These are phyloP conservation scores for Meloidogyne hapla DNA, from an alignment of 1,140 invertebrate genomes.

Conservation along the genomic window DNA sequence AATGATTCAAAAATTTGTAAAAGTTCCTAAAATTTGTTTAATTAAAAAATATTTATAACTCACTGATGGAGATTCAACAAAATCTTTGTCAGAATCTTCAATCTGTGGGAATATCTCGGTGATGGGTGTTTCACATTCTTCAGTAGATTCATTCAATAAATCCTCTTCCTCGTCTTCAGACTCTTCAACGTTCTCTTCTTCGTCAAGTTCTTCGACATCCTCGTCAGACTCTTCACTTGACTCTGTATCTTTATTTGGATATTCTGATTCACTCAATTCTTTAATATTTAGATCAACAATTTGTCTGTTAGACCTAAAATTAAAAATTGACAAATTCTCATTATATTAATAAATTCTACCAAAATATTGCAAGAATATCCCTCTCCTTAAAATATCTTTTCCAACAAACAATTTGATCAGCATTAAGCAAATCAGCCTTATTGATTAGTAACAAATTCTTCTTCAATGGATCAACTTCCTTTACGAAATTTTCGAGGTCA, in stretches of 20 bases:
- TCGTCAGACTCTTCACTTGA: slow-evolving; percentile 4
- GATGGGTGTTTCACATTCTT: background rate
- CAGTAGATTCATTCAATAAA: background rate
- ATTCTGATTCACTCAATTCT: background rate
- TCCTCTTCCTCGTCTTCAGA: background rate
- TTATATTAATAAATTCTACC: slow-evolving; percentile 64
- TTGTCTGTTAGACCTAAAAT: slow-evolving; percentile 10
- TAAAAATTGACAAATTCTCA: background rate
- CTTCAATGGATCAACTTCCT: slow-evolving; percentile 76
- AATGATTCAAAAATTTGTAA: background rate
- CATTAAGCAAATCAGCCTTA: slow-evolving; percentile 89
- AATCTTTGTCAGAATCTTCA: background rate
- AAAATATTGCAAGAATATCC: slow-evolving; percentile 76
- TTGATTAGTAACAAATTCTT: slow-evolving; percentile 84
- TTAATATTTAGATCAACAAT: background rate
- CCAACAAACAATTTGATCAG: slow-evolving; percentile 80
- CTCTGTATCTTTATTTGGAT: background rate
- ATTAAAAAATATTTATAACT: background rate
- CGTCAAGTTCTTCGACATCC: background rate
- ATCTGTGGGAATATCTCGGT: background rate
- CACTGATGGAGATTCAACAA: background rate
- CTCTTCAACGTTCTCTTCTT: background rate
- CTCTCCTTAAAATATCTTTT: slow-evolving; percentile 78
- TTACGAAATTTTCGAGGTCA: slow-evolving; percentile 90
- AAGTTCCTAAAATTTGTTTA: slow-evolving; percentile 4